Conservation (phyloP, 2,888 invertebrate genomes). For the Omphaloscelis lunosa region DNA sequence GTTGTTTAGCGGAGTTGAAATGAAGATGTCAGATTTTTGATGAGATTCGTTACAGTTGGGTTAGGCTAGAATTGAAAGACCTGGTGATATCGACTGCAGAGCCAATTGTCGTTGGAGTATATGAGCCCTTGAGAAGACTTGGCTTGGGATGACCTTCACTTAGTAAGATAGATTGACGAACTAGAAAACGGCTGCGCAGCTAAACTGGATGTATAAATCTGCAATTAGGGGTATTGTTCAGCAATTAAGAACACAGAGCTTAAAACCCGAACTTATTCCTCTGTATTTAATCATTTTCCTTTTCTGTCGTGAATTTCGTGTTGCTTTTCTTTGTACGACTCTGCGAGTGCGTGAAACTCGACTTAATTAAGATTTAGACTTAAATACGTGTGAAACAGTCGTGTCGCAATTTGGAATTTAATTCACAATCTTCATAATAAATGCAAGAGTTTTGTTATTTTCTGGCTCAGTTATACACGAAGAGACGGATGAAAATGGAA, state of each 20-base stretch:
- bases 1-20: conserved; percentile 2
- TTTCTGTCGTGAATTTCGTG: not conserved
- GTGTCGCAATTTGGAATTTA: conserved; percentile 34
- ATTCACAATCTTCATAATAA: conserved; percentile 12
- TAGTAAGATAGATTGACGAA: not conserved
- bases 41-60: not conserved
- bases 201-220: not conserved
- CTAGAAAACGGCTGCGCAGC: not conserved
- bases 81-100: not conserved
- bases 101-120: not conserved
- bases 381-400: conserved; percentile 23
- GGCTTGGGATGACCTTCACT: too few relatives aligned
- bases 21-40: conserved; percentile 18
- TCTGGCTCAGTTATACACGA: not conserved
- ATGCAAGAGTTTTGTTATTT: not conserved
- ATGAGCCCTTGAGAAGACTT: too few relatives aligned
- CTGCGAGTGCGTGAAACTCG: conserved; percentile 38
- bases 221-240: not conserved
- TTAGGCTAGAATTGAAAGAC: not conserved
- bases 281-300: conserved; percentile 1
- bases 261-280: not conserved
- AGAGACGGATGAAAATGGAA: not conserved
- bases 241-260: not conserved
- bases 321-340: conserved; percentile 23
- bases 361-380: conserved; percentile 50